Conservation (phyloP, 2,113 vertebrate genomes). For the Castor canadensis region DNA sequence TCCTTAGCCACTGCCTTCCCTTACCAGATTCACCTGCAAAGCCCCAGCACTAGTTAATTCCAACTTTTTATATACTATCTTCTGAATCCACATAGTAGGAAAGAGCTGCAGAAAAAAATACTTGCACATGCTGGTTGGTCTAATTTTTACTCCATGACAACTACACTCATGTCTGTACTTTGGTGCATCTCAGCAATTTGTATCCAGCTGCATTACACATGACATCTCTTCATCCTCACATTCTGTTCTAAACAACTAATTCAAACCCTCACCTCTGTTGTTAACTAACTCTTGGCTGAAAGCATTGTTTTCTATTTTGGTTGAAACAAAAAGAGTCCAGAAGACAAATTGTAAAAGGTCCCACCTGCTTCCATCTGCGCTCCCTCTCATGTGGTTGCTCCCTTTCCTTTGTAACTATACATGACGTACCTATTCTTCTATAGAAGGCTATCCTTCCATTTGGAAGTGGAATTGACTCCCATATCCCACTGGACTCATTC, state of each 20-base stretch:
- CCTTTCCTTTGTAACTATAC: neutral
- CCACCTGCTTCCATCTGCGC: neutral
- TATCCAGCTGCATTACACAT: neutral
- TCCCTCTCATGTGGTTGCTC: neutral
- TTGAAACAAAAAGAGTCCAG: neutral
- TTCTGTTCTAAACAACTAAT: neutral
- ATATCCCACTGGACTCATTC: neutral
- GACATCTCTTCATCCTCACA: neutral
- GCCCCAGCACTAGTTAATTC: neutral
- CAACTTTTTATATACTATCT: neutral
- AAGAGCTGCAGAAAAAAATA: neutral
- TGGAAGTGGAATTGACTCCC: neutral
- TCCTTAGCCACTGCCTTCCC: neutral
- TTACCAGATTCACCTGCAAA: neutral
- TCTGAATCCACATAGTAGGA: neutral
- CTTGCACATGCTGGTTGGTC: neutral
- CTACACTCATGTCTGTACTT: neutral
- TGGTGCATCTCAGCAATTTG: neutral
- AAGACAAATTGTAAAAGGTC: neutral
- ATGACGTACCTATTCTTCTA: neutral
- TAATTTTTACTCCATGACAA: neutral
- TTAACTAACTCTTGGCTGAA: neutral
- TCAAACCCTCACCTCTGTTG: neutral
- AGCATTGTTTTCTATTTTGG: neutral
- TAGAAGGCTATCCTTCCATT: neutral